Percentiles rank a stretch among this genome's conserved stretches.
Evolutionary conservation across 2,888 invertebrate genomes (phyloP).

Genomic region (Opisthograptis luteolata): DNA sequence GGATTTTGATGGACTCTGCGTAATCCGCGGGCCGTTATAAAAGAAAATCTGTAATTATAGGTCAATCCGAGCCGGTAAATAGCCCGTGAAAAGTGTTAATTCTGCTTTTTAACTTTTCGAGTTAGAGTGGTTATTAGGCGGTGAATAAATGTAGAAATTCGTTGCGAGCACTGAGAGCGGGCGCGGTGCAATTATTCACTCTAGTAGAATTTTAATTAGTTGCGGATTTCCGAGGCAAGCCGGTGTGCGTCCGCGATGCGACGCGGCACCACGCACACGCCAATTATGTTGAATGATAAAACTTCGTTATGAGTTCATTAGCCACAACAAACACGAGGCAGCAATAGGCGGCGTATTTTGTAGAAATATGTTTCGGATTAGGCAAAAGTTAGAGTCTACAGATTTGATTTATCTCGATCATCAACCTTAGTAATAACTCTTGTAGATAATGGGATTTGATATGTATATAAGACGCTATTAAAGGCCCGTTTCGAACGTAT

Average conservation of each 20-base stretch:
- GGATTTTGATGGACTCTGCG: constrained; percentile 72
- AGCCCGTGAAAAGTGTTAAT: constrained; percentile 38
- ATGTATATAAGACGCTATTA: no score
- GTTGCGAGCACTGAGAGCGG: constrained; percentile 42
- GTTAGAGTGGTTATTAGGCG: constrained; percentile 21
- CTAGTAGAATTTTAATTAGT: constrained; percentile 78
- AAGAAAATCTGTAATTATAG: constrained; percentile 67
- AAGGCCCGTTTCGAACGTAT: background rate
- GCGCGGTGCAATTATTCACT: constrained; percentile 73
- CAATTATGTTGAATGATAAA: constrained; percentile 51
- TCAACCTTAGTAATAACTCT: background rate
- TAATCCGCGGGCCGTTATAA: constrained; percentile 62
- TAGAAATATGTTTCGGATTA: no score
- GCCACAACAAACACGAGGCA: constrained; percentile 10
- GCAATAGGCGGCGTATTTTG: no score
- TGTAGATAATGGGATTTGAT: background rate
- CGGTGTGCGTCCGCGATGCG: constrained; percentile 46
- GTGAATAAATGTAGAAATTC: constrained; percentile 42
- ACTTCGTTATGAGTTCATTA: constrained; percentile 25
- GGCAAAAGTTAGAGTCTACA: no score
- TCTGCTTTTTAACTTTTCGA: constrained; percentile 23
- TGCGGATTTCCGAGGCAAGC: constrained; percentile 66
- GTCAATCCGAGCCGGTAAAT: constrained; percentile 52
- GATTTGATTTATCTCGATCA: background rate
- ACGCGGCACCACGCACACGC: constrained; percentile 38